Evolutionary conservation across 2,888 invertebrate species (phyloP).

Genomic region (Melieria picta): DNA sequence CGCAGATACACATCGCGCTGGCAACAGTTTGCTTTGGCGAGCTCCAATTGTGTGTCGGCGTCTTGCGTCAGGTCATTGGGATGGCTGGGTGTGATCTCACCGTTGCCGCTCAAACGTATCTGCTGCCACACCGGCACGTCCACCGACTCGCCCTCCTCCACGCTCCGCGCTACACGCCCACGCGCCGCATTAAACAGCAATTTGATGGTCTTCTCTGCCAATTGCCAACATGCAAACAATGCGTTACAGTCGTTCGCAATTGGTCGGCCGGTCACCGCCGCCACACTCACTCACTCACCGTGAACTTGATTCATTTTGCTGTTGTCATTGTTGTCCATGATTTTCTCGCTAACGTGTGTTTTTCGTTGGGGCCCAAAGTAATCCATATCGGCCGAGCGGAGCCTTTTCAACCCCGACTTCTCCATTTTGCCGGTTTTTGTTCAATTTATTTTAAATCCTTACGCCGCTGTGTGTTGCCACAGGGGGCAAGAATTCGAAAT

Average conservation of each 20-base stretch:
- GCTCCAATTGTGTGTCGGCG: slow-evolving; percentile 45
- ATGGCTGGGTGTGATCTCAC: slow-evolving; percentile 44
- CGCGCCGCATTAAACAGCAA: slow-evolving; percentile 52
- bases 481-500: too few relatives aligned
- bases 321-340: slow-evolving; percentile 46
- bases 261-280: too few relatives aligned
- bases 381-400: slow-evolving; percentile 46
- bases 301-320: slow-evolving; percentile 55
- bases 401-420: slow-evolving; percentile 36
- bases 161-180: not conserved
- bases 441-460: not conserved
- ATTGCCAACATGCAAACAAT: too few relatives aligned
- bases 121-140: slow-evolving; percentile 42
- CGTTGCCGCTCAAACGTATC: slow-evolving; percentile 52
- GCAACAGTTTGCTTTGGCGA: slow-evolving; percentile 47
- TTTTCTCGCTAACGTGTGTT: slow-evolving; percentile 51
- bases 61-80: slow-evolving; percentile 41
- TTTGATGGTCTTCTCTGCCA: slow-evolving; percentile 52
- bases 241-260: too few relatives aligned
- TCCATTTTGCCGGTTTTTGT: slow-evolving; percentile 24
- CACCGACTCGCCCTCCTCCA: not conserved
- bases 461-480: not conserved
- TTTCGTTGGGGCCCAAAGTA: slow-evolving; percentile 46
- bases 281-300: slow-evolving; percentile 43
- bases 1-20: slow-evolving; percentile 49